Base-by-base conservation (phyloP, 2,797 vertebrate species). In the Thaleichthys pacificus region DNA sequence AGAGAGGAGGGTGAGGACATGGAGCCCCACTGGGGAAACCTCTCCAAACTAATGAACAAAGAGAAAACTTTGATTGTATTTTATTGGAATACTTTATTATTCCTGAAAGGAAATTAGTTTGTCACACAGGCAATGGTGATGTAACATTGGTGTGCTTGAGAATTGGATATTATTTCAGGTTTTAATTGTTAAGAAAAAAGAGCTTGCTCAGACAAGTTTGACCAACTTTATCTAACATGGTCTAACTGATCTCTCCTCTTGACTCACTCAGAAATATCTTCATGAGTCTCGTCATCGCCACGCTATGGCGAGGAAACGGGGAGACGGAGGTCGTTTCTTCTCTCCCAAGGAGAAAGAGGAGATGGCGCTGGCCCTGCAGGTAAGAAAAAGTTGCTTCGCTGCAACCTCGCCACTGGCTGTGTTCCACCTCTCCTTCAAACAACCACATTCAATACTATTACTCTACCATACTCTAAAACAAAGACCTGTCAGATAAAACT, bases 241-340 rank as follows among this genome's bases (percentile, higher is more conserved):
- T 56, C 51, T 56, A 56, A 56, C 51, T 6, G 11, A 99, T 17
- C 51, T n/a, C 51, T 56, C 11, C 19, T 22, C 6, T n/a, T 56
- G 15, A 5, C 51, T 56, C 15, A n/a, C 8, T 60, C 58, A 96
- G 95, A 96, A 96, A 95, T 96, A 96, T 72, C 86, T 96, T 49
- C 95, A 96, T 12, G 95, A 96, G 70, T 96, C 95, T 1, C 89
- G 95, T 47, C 95, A 96, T 72, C 92, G 93, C 24, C 95, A 96
- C 9, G 95, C 95, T 76, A 96, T 96, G 95, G 94, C 95, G 71
- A 81, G 95, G 72, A 96, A 96, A 42, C 86, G 95, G 0, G 95
- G 95, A n/a, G 95, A 96, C 76, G 95, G 95, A 0, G 95, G 95
- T 0, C 91, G 95, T 2, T 96, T 96, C 88, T 96, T 96, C 85